Evolutionary conservation across 92 coral and sea anemone genomes (phyloP).

Genomic region (Parazoanthus swiftii): DNA sequence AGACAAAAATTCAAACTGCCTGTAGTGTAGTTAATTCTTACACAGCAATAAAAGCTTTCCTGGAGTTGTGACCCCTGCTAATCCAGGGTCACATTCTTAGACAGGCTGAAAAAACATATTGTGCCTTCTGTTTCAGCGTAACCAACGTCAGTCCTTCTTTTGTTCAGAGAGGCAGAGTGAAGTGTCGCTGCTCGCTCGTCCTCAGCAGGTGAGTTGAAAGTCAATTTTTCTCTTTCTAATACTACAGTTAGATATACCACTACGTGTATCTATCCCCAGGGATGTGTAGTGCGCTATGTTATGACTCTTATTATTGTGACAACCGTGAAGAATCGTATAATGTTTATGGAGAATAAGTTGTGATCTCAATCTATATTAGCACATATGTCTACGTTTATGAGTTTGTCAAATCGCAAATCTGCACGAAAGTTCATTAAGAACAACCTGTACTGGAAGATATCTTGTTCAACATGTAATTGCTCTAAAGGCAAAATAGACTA

Average conservation of each 20-base stretch:
- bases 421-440: background rate
- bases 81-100: conserved; percentile 20
- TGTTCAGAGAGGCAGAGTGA: conserved; percentile 2
- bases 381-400: too few relatives aligned
- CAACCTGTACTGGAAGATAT: background rate
- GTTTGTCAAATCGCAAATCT: background rate
- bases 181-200: background rate
- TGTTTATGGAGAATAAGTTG: background rate
- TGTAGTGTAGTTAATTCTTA: background rate
- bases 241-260: background rate
- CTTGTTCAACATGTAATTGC: background rate
- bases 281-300: background rate
- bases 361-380: background rate
- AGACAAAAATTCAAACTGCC: too few relatives aligned
- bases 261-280: background rate
- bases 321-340: background rate
- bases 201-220: background rate
- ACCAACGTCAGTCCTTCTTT: background rate
- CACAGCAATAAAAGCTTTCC: background rate
- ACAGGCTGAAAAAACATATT: conserved; percentile 4
- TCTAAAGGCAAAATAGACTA: background rate
- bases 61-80: background rate
- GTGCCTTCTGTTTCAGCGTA: background rate
- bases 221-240: background rate
- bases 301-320: background rate